phyloP scores from a whole-genome alignment of 2,113 vertebrate genomes.

The Neofelis nebulosa region DNA sequence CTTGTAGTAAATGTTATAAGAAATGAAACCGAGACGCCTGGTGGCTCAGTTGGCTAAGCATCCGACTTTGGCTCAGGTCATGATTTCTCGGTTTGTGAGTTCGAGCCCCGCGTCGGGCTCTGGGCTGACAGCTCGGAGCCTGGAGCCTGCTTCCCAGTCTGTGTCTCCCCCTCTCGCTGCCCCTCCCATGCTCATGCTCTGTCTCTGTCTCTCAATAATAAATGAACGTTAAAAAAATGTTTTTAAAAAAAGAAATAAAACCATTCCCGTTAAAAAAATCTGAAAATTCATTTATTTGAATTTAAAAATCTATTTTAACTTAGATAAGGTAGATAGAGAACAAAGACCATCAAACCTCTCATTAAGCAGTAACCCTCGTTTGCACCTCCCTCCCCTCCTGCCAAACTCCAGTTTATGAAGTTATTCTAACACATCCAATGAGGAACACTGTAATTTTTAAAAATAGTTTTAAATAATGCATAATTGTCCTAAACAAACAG shows the following conservation, averaged over 20 bases:
- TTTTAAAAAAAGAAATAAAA: not conserved
- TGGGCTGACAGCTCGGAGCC: too few relatives aligned
- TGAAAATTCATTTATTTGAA: not conserved
- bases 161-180: too few relatives aligned
- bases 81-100: too few relatives aligned
- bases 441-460: not conserved
- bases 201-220: too few relatives aligned
- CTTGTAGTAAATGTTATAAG: not conserved
- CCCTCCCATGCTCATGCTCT: too few relatives aligned
- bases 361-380: not conserved
- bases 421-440: not conserved
- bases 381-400: not conserved
- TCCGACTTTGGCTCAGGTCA: too few relatives aligned
- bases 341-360: not conserved
- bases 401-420: not conserved
- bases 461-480: not conserved
- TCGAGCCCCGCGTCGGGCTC: accelerated
- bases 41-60: too few relatives aligned
- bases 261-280: not conserved
- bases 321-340: not conserved
- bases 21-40: not conserved
- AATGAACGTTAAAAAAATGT: too few relatives aligned
- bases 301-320: not conserved
- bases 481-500: not conserved
- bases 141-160: too few relatives aligned